Conservation (phyloP, 2,113 vertebrate species). For the Halcyon malimbica region DNA sequence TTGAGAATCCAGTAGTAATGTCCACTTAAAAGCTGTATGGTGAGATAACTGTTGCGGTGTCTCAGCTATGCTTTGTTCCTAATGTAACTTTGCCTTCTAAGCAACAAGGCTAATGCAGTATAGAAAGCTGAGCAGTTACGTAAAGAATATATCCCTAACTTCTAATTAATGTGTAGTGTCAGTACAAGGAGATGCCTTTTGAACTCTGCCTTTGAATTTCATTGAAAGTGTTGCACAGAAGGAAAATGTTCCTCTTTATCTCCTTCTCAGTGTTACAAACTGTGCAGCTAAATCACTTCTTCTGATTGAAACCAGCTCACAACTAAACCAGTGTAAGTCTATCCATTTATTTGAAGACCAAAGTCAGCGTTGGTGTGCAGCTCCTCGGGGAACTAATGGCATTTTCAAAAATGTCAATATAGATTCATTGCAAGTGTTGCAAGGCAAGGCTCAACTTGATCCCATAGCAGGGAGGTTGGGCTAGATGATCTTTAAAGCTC, state of each 20-base stretch:
- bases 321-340: background rate
- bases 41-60: background rate
- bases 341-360: background rate
- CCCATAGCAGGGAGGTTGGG: background rate
- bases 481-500: background rate
- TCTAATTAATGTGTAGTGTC: background rate
- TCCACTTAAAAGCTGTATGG: background rate
- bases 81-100: background rate
- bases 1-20: background rate
- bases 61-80: background rate
- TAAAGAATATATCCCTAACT: background rate
- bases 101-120: background rate
- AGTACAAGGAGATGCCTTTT: background rate
- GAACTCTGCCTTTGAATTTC: conserved; percentile 17
- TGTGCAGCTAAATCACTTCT: background rate
- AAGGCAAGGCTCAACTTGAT: background rate
- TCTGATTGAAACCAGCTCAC: background rate
- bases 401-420: background rate
- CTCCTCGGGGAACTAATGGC: background rate
- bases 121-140: background rate
- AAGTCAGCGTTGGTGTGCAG: background rate
- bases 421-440: background rate
- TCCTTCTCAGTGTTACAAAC: background rate
- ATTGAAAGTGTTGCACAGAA: background rate
- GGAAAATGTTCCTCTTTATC: background rate